Evolutionary conservation across 2,888 invertebrate genomes (phyloP), one percentile per base, ranked within the genome.

Genomic region (Kryphioiulus occultus): DNA sequence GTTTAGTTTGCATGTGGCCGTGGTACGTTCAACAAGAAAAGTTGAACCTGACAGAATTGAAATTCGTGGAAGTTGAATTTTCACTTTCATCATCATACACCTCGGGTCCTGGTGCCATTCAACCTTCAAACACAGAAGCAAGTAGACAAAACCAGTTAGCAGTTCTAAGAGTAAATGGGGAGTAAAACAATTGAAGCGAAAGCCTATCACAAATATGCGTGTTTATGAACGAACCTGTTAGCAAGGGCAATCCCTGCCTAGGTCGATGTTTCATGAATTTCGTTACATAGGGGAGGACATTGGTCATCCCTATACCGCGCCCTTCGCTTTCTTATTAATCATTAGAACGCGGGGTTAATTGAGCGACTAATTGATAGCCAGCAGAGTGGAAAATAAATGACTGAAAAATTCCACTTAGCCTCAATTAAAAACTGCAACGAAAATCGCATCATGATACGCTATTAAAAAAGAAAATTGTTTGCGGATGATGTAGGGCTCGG

Each of bases 181-280:
- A 68, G 53, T 53, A 9, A 68, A 68, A 68, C 68, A 26, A 68
- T 68, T 26, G 68, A 68, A 26, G 68, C 59, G 22, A n/a, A 59
- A 59, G 22, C 22, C 59, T 39, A 39, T 39, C 39, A 7, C 47
- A 47, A 47, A 12, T 47, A 17, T 17, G 17, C 17, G 47, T 4
- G 17, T 22, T 59, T 59, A 59, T 22, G 59, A 59, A 59, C 17
- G 59, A 59, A 59, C 59, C 59, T 59, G 59, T 59, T 59, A 59
- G 59, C 68, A 68, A 68, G 68, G 68, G 22, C 68, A 68, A n/a
- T 68, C 68, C 68, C 68, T 68, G 68, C 68, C 68, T 68, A 68
- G 68, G 68, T 68, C 68, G 68, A 68, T 12, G 68, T 26, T 68
- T 68, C 26, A 68, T 68, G 68, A 68, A 68, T 68, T 68, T 26